Evolutionary conservation across 2,888 invertebrate genomes (phyloP).

Genomic region (Plagodis dolabraria): DNA sequence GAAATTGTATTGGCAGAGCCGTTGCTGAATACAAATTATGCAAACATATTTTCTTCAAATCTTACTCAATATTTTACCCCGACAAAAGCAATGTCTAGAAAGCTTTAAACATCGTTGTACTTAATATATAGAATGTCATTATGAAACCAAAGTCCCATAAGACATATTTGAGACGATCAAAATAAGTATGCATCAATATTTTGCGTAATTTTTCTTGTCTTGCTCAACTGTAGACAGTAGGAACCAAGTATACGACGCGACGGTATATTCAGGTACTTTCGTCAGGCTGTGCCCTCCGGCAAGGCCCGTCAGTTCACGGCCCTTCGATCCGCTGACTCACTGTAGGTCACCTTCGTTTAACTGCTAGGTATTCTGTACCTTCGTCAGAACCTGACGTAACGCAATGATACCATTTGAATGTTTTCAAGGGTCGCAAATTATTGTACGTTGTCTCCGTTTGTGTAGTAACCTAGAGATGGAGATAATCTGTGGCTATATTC

Average conservation of each 20-base stretch:
- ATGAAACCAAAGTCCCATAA: too few relatives aligned
- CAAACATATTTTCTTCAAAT: too few relatives aligned
- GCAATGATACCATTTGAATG: constrained; percentile 27
- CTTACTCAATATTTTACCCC: too few relatives aligned
- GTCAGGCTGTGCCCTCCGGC: constrained; percentile 53
- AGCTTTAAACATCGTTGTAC: too few relatives aligned
- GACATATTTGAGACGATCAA: too few relatives aligned
- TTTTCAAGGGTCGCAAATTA: too few relatives aligned
- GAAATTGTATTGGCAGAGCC: constrained; percentile 8
- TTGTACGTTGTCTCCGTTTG: too few relatives aligned
- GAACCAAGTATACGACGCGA: constrained; percentile 19
- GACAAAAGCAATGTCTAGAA: too few relatives aligned
- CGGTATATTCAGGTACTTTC: constrained; percentile 43
- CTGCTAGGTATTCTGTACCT: not conserved
- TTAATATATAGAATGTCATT: too few relatives aligned
- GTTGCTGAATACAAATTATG: constrained; percentile 9
- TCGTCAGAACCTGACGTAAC: constrained; percentile 55
- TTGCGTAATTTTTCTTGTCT: constrained; percentile 2
- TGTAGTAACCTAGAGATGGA: too few relatives aligned
- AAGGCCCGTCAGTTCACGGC: constrained; percentile 40
- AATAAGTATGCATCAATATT: too few relatives aligned
- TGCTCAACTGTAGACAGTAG: not conserved
- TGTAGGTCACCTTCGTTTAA: constrained; percentile 35
- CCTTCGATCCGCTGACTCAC: constrained; percentile 47
- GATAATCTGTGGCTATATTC: too few relatives aligned